A percentile compares a stretch with the other conserved stretches of the same genome.
phyloP scores from a whole-genome alignment of 1,140 invertebrate species.

The Lasaia peninsularis region DNA sequence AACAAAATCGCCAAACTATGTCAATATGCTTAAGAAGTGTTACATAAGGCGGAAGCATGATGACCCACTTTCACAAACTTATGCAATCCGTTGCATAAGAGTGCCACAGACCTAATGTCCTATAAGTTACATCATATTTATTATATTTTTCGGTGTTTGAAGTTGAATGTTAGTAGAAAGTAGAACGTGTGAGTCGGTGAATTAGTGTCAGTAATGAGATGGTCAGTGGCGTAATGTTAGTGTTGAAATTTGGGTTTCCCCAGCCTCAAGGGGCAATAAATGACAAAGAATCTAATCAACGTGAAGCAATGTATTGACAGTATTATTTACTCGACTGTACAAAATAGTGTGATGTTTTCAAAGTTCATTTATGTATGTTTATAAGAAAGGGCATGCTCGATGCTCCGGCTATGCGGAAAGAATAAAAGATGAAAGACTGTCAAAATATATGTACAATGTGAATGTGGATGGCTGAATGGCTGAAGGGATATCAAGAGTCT shows the following conservation, averaged over 20 bases:
- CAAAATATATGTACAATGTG: too few relatives aligned
- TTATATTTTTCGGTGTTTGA: conserved; percentile 50
- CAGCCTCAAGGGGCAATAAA: not conserved
- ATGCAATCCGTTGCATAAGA: conserved; percentile 59
- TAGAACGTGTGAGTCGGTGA: conserved; percentile 58
- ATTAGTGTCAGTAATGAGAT: conserved; percentile 3
- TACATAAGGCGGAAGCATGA: conserved; percentile 57
- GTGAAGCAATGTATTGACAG: not conserved
- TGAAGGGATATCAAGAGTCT: too few relatives aligned
- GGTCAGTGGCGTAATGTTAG: conserved; percentile 9
- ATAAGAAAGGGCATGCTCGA: too few relatives aligned
- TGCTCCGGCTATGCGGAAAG: too few relatives aligned
- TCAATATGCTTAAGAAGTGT: conserved; percentile 45
- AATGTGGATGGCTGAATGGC: too few relatives aligned
- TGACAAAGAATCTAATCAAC: not conserved
- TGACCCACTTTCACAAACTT: conserved; percentile 64
- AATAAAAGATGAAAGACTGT: too few relatives aligned
- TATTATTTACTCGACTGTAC: not conserved
- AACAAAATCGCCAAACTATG: conserved; percentile 43
- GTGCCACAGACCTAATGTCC: conserved; percentile 65
- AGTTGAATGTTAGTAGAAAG: conserved; percentile 69
- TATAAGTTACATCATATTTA: conserved; percentile 57
- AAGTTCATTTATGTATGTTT: too few relatives aligned
- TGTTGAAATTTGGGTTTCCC: conserved; percentile 11
- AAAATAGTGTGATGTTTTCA: too few relatives aligned